Percentiles rank a stretch among this genome's conserved stretches.
phyloP scores from a whole-genome alignment of 2,113 vertebrate species.

The Baryphthengus martii region DNA sequence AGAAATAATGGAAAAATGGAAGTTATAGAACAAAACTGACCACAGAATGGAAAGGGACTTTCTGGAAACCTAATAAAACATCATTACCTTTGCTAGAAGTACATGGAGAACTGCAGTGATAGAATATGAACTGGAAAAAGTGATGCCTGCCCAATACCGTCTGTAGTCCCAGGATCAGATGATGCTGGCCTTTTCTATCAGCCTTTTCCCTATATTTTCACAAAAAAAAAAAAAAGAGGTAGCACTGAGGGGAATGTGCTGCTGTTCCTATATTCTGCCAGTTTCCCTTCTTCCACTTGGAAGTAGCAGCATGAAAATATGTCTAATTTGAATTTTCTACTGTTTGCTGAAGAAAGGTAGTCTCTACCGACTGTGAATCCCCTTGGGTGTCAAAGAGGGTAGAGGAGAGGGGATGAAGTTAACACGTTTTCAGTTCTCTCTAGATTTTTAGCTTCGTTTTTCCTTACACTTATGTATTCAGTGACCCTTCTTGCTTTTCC shows the following conservation, averaged over 20 bases:
- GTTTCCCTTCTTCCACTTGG: not conserved
- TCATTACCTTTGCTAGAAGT: constrained; percentile 15
- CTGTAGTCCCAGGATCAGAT: accelerated
- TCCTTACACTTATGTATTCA: not conserved
- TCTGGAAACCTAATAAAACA: constrained; percentile 34
- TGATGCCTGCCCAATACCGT: not conserved
- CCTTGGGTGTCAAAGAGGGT: not conserved
- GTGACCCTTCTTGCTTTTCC: not conserved
- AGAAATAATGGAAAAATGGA: constrained; percentile 37
- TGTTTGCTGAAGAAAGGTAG: not conserved
- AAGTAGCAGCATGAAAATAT: not conserved
- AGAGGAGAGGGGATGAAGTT: not conserved
- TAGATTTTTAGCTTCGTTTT: not conserved
- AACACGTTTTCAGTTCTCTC: not conserved
- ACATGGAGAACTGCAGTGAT: accelerated
- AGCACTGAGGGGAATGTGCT: not conserved
- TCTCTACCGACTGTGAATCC: not conserved
- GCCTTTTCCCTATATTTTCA: not conserved
- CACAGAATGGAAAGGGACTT: constrained; percentile 22
- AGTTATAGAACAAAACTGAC: constrained; percentile 19
- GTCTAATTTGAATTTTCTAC: not conserved
- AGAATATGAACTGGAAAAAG: not conserved
- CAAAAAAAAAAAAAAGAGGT: not conserved
- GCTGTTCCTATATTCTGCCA: not conserved
- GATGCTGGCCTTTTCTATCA: not conserved